Conservation (phyloP, 1,140 invertebrate genomes). For the Mesaphorura yosii region DNA sequence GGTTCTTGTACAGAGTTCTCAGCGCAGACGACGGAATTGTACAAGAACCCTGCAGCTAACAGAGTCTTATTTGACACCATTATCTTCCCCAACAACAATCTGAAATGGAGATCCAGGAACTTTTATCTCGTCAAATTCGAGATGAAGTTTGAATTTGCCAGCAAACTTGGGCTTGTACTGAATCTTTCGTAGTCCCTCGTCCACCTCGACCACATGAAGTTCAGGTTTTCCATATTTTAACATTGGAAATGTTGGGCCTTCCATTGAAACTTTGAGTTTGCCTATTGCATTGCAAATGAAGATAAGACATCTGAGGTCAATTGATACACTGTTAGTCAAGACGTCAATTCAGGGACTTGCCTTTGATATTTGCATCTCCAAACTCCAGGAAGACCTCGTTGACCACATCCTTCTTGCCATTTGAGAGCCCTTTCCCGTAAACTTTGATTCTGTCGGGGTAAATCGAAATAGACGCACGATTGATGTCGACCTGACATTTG, state of each 20-base stretch:
- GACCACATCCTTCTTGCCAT: background rate
- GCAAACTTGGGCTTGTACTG: constrained; percentile 4
- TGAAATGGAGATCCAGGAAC: background rate
- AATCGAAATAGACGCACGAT: background rate
- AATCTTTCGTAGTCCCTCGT: background rate
- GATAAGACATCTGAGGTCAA: background rate
- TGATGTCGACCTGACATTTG: constrained; percentile 1
- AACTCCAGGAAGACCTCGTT: constrained; percentile 1
- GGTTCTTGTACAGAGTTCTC: too few species aligned
- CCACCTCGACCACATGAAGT: background rate
- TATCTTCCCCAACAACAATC: background rate
- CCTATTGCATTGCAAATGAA: constrained; percentile 1
- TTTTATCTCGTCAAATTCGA: constrained; percentile 8
- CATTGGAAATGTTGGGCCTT: constrained; percentile 7
- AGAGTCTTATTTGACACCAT: too few species aligned
- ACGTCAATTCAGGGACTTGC: background rate
- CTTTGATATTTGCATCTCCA: background rate
- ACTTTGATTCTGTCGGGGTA: constrained; percentile 6
- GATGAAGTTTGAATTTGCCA: constrained; percentile 1
- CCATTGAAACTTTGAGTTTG: constrained; percentile 1
- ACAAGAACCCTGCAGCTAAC: too few species aligned
- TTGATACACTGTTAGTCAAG: too few species aligned
- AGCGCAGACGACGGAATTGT: too few species aligned
- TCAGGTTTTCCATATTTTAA: constrained; percentile 9
- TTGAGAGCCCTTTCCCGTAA: background rate